Base-by-base conservation (phyloP, 92 coral and sea anemone species). In the Virgularia gustaviana region DNA sequence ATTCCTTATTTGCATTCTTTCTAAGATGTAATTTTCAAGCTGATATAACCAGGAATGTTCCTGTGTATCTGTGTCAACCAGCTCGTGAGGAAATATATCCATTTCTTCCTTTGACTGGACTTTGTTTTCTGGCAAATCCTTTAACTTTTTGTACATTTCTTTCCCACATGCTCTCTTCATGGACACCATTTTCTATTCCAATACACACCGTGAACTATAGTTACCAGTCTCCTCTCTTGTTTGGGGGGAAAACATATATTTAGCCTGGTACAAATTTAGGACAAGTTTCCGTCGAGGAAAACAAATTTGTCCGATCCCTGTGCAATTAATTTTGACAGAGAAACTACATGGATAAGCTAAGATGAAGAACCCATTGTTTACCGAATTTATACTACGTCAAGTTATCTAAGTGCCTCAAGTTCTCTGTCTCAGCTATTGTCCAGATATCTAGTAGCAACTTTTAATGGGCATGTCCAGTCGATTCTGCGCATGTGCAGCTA, bases 121-220 rank as follows among this genome's bases (percentile, higher is more conserved):
- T 63, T 63, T 38, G 49, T 63, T 63, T 63, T 11, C 10, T 34
- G 49, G 29, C 41, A 63, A 30, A 6, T 24, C 12, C 20, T 63
- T 22, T 30, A 30, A 4, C 41, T 35, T 35, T 38, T 63, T 63
- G 24, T n/a, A 36, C 2, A 18, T 2, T 35, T 19, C 25, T 19
- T n/a, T 63, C 71, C 13, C 41, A 6, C 27, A n/a, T 63, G 6
- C 33, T 25, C 63, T 57, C 29, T 57, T 18, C 52, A 36, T 63
- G 51, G 49, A 63, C 28, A 53, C 8, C 71, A 63, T 63, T 63
- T 63, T 63, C 51, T 63, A 63, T 37, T 53, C 71, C n/a, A n/a
- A n/a, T n/a, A n/a, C n/a, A n/a, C n/a, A n/a, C n/a, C n/a, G n/a
- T n/a, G n/a, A n/a, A n/a, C 33, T 27, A 30, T 30, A 18, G 52